Base-by-base conservation (phyloP, 1,140 invertebrate genomes). In the Dreissena polymorpha region DNA sequence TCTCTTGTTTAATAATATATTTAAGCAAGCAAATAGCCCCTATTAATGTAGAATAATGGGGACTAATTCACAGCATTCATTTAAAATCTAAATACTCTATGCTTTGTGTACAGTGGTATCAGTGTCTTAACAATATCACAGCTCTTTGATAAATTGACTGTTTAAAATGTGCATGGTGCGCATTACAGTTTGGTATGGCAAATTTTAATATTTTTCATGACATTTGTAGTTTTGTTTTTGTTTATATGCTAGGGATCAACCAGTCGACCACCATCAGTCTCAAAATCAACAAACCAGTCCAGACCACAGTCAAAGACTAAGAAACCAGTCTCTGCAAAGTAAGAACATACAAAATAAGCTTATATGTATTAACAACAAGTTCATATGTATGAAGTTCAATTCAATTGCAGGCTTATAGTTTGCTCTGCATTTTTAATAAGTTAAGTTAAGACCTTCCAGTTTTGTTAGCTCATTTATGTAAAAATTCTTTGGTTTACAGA, bases 311-410 rank as follows among this genome's bases (percentile, higher is more conserved):
- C 88, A 27, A 84, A 71, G 51, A 87, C 69, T 55, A 88, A 87
- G 64, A 85, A 84, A 71, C 83, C 85, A 27, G 29, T 72, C 8
- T 89, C 88, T 67, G 79, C 84, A 55, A 88, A 85, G 88, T 89
- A 80, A 83, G 83, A 51, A 55, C n/a, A 12, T 55, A 55, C 21
- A 23, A n/a, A 6, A 5, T n/a, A 60, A 5, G 2, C 57, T 60
- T 60, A 60, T 60, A 23, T 6, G 57, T n/a, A 60, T 60, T 3
- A n/a, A 5, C 57, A 6, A 60, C 16, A 60, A n/a, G n/a, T n/a
- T n/a, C n/a, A n/a, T n/a, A n/a, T 23, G 6, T 60, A 3, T 60
- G 2, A 3, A 18, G 6, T 10, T 60, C 21, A n/a, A 60, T 60
- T 60, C 16, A n/a, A 6, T 60, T 60, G 57, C 16, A 18, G 2